Percentiles rank a stretch among this genome's conserved stretches.
These are phyloP conservation scores for Coenonympha glycerion DNA, from an alignment of 2,888 invertebrate genomes.

Conservation along the genomic window DNA sequence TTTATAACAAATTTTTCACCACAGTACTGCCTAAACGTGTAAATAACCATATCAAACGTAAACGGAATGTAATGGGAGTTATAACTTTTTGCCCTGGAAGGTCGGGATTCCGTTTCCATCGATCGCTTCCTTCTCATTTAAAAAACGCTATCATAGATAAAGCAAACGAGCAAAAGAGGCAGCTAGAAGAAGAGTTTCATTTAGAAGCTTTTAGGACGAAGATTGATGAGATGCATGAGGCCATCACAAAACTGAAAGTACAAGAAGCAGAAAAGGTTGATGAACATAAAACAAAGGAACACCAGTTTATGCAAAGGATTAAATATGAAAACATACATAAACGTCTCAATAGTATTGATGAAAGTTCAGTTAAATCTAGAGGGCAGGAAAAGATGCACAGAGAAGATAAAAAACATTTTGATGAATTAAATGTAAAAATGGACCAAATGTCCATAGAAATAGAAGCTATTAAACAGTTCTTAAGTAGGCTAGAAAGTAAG, in stretches of 20 bases:
- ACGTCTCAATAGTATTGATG: constrained; percentile 50
- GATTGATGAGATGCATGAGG: constrained; percentile 57
- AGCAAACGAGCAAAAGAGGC: constrained; percentile 57
- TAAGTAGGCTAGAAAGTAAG: constrained; percentile 55
- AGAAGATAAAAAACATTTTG: constrained; percentile 46
- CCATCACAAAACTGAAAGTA: constrained; percentile 42
- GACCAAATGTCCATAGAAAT: constrained; percentile 59
- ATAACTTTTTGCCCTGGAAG: constrained; percentile 60
- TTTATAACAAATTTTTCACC: constrained; percentile 61
- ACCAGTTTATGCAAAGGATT: constrained; percentile 29
- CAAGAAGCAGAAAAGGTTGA: constrained; percentile 29
- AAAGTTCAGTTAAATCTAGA: constrained; percentile 45
- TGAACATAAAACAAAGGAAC: constrained; percentile 21
- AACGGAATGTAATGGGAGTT: constrained; percentile 49
- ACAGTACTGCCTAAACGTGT: constrained; percentile 51
- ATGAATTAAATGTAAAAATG: constrained; percentile 53
- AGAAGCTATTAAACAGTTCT: constrained; percentile 49
- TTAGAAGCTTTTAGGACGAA: constrained; percentile 47
- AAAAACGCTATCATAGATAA: constrained; percentile 60
- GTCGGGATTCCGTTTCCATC: constrained; percentile 50
- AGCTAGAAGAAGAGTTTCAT: constrained; percentile 51
- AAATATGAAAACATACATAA: constrained; percentile 50
- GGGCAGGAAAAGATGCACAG: constrained; percentile 42
- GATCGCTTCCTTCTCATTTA: constrained; percentile 52
- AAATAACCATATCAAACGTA: constrained; percentile 51